These are phyloP conservation scores for Panzeria rudis DNA, from an alignment of 2,888 invertebrate genomes.

Conservation along the genomic window DNA sequence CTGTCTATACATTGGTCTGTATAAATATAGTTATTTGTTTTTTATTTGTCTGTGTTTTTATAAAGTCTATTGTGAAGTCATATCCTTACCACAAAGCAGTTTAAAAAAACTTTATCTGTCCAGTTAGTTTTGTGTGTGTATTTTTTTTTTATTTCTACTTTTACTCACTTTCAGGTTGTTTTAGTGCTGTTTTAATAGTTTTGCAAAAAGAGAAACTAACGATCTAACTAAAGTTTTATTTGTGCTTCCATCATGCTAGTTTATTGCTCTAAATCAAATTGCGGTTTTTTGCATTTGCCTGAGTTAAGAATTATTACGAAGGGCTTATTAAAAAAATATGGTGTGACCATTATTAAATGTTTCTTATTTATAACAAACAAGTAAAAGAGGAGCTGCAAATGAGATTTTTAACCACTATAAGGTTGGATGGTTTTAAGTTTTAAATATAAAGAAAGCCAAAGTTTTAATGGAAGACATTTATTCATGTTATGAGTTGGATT, in stretches of 20 bases:
- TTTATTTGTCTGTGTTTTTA: conserved; percentile 25
- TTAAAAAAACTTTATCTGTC: conserved; percentile 63
- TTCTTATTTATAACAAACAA: conserved; percentile 17
- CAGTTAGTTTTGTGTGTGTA: neutral
- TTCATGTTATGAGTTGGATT: too few species aligned
- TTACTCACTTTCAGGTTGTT: conserved; percentile 20
- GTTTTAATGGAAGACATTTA: too few species aligned
- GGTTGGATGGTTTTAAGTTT: neutral
- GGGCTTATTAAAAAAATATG: conserved; percentile 8
- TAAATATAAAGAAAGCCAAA: too few species aligned
- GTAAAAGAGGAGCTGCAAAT: neutral
- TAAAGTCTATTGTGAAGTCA: conserved; percentile 57
- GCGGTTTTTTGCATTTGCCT: conserved; percentile 48
- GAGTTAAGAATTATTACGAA: conserved; percentile 18
- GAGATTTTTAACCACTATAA: neutral
- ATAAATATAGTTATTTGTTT: conserved; percentile 13
- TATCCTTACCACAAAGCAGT: conserved; percentile 54
- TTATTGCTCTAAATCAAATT: conserved; percentile 65
- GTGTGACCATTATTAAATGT: conserved; percentile 46
- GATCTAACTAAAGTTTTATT: conserved; percentile 50
- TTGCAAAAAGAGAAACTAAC: neutral
- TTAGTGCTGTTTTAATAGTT: conserved; percentile 25
- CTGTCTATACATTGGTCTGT: neutral
- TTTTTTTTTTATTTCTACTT: neutral
- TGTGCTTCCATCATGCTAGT: conserved; percentile 24